phyloP scores from a whole-genome alignment of 2,797 vertebrate species.

The Rhincodon typus region DNA sequence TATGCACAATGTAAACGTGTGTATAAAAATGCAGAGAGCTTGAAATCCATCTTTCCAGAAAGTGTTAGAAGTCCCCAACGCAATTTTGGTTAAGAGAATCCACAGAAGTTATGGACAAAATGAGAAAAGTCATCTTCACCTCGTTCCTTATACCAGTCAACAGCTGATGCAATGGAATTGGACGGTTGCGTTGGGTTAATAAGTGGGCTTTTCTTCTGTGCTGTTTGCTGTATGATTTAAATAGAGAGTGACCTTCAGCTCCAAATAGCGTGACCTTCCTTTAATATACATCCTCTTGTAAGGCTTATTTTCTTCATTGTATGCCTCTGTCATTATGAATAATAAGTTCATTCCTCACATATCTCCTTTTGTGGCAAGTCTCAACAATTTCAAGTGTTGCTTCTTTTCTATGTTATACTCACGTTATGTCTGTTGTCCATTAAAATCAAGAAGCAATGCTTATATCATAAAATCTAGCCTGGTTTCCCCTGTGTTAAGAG shows the following conservation, averaged over 20 bases:
- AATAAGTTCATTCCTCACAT: not conserved
- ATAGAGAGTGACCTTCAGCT: not conserved
- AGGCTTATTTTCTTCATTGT: not conserved
- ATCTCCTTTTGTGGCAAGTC: not conserved
- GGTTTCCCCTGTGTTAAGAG: not conserved
- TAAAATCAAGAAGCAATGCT: not conserved
- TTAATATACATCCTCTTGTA: not conserved
- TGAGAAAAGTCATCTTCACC: not conserved
- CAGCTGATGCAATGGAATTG: not conserved
- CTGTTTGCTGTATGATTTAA: not conserved
- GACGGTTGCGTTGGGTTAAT: not conserved
- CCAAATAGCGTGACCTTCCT: not conserved
- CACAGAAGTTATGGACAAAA: not conserved
- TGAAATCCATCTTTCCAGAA: not conserved
- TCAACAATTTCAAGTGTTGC: not conserved
- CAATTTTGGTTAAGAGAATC: not conserved
- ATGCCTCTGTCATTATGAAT: not conserved
- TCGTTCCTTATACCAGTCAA: not conserved
- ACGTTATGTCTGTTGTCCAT: not conserved
- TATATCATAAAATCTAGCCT: not conserved
- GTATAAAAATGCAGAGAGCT: no score
- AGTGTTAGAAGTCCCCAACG: not conserved
- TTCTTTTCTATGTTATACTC: not conserved
- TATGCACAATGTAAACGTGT: not conserved
- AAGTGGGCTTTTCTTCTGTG: not conserved